Base-by-base conservation (phyloP, 2,113 vertebrate species). In the Microcebus tavaratra region DNA sequence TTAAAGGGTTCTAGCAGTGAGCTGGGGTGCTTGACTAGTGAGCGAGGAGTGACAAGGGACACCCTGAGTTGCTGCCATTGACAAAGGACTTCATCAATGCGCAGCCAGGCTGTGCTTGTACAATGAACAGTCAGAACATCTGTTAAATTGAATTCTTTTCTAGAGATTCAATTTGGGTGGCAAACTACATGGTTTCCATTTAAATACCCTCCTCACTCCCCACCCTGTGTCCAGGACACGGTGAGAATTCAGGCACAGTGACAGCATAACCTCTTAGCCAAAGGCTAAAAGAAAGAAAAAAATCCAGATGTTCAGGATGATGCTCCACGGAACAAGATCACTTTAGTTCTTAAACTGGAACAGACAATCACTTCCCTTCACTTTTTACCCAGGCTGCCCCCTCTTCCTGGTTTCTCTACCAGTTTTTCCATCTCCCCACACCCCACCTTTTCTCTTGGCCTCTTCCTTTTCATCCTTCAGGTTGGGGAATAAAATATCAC, bases 91-190 rank as follows among this genome's bases (percentile, higher is more conserved):
- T 83, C 0, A 3, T 92, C 57, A 34, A 50, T 59, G 78, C 79
- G 68, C 81, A 81, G 73, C 29, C 68, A 70, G 67, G 45, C 83
- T 93, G 75, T 88, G 63, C 95, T 80, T 91, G 67, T 21, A 48
- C 67, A 92, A 88, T 76, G 55, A 86, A 79, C 91, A 84, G 83
- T 61, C 25, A 65, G 79, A 53, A 89, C 82, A 94, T 88, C 79
- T 83, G 90, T 88, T 94, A 94, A 94, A 94, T 73, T 2, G 50
- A 88, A 82, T 85, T 84, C 84, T 96, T 65, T 81, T 96, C 70
- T 61, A 90, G 72, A 88, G 79, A 82, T 84, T 91, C 72, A 90
- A 79, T 95, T 82, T 94, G 85, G 31, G 70, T 90, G 96, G 90
- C 48, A 95, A 80, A 90, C 84, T 78, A 83, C 83, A 68, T 36